These are phyloP conservation scores for Xylota segnis DNA, from an alignment of 2,888 invertebrate species.

Conservation along the genomic window DNA sequence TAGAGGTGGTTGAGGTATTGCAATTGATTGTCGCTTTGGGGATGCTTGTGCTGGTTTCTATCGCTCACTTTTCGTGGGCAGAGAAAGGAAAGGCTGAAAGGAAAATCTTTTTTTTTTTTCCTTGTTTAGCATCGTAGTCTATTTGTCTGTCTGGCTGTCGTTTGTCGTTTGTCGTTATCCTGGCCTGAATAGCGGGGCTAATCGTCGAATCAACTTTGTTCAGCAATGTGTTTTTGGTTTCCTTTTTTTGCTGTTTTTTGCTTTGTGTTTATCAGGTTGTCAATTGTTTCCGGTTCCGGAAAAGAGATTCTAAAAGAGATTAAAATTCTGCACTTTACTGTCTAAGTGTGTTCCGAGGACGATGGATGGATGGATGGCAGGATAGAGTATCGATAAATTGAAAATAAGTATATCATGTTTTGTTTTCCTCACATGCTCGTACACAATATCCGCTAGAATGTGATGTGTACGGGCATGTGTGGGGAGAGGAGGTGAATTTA, in stretches of 20 bases:
- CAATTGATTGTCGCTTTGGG: conserved; percentile 61
- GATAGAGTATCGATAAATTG: conserved; percentile 18
- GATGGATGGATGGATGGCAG: neutral
- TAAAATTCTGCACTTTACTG: conserved; percentile 51
- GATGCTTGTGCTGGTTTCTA: conserved; percentile 45
- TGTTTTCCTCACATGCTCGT: neutral
- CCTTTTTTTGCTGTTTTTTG: conserved; percentile 22
- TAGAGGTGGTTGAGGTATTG: conserved; percentile 49
- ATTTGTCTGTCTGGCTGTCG: conserved; percentile 55
- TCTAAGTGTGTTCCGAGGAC: neutral
- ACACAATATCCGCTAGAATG: neutral
- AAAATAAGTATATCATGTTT: conserved; percentile 23
- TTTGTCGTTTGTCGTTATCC: conserved; percentile 61
- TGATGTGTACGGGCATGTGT: neutral
- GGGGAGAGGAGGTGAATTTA: conserved; percentile 40
- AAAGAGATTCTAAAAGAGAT: conserved; percentile 45
- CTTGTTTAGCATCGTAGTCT: conserved; percentile 48
- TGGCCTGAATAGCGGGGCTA: conserved; percentile 52
- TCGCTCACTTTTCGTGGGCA: conserved; percentile 16
- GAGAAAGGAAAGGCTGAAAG: conserved; percentile 2
- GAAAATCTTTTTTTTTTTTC: too few relatives aligned
- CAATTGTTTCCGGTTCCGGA: conserved; percentile 34
- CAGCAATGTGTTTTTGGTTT: conserved; percentile 39
- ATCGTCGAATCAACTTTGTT: conserved; percentile 62
- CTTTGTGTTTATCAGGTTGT: conserved; percentile 17